phyloP scores from a whole-genome alignment of 2,888 invertebrate genomes.

The Deroplatys truncata region DNA sequence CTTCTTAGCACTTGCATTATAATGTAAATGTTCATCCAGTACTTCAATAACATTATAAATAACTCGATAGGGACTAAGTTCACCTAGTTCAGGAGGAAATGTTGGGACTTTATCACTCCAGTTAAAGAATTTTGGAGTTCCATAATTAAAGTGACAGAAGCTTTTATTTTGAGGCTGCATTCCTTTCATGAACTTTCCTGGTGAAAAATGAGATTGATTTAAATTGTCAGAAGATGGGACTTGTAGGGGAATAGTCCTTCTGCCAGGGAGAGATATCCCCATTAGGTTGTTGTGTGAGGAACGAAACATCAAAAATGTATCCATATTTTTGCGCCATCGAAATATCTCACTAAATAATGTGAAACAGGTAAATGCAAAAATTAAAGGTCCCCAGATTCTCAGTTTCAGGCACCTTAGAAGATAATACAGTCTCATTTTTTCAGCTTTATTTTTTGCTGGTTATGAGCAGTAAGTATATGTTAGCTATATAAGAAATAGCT shows the following conservation, averaged over 20 bases:
- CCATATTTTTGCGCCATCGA: neutral
- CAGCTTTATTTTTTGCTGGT: neutral
- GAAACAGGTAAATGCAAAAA: constrained; percentile 5
- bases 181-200: constrained; percentile 39
- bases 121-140: constrained; percentile 52
- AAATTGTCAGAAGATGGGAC: neutral
- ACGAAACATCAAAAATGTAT: neutral
- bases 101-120: constrained; percentile 48
- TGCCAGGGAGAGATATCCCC: neutral
- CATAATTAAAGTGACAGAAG: constrained; percentile 59
- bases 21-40: constrained; percentile 38
- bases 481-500: neutral
- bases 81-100: constrained; percentile 57
- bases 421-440: constrained; percentile 1
- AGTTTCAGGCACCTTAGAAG: neutral
- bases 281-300: neutral
- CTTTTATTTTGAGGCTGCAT: constrained; percentile 45
- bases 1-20: constrained; percentile 23
- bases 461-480: too few species aligned
- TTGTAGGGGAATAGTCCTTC: neutral
- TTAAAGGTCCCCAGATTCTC: constrained; percentile 1
- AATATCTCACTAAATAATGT: constrained; percentile 10
- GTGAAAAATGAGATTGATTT: neutral
- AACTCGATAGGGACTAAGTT: constrained; percentile 56
- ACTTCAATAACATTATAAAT: constrained; percentile 57